phyloP scores from a whole-genome alignment of 2,797 vertebrate species.

The Siniperca obscura region DNA sequence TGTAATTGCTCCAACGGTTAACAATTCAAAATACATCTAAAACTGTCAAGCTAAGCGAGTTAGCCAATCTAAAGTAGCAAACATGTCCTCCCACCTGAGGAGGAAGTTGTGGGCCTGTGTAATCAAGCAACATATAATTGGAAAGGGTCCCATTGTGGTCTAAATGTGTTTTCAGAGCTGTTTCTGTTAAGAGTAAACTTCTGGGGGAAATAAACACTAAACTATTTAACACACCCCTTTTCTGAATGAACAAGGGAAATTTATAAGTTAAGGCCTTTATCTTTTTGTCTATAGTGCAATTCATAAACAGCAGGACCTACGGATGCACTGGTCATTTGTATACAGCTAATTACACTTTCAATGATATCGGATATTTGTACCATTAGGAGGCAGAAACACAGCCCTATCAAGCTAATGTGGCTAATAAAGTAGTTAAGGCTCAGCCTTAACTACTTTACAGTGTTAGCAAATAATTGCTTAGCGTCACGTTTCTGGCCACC shows the following conservation, averaged over 20 bases:
- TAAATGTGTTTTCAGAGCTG: background rate
- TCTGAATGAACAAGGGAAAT: background rate
- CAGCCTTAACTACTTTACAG: background rate
- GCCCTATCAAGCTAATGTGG: background rate
- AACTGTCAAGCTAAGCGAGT: background rate
- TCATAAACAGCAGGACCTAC: background rate
- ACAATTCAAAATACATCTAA: constrained; percentile 39
- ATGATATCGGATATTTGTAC: background rate
- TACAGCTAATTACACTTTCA: background rate
- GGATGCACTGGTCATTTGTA: background rate
- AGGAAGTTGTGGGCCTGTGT: constrained; percentile 5
- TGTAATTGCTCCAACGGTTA: constrained; percentile 29
- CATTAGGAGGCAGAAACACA: background rate
- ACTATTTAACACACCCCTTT: background rate
- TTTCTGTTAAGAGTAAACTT: no score
- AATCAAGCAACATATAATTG: background rate
- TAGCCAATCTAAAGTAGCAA: background rate
- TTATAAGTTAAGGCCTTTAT: background rate
- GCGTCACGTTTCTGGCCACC: background rate
- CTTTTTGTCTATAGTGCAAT: background rate
- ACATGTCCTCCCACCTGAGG: constrained; percentile 38
- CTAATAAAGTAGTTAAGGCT: background rate
- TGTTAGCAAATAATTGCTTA: background rate
- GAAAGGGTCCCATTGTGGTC: background rate
- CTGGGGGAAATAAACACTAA: background rate